These are phyloP conservation scores for Cosmia pyralina DNA, from an alignment of 2,888 invertebrate species.

Conservation along the genomic window DNA sequence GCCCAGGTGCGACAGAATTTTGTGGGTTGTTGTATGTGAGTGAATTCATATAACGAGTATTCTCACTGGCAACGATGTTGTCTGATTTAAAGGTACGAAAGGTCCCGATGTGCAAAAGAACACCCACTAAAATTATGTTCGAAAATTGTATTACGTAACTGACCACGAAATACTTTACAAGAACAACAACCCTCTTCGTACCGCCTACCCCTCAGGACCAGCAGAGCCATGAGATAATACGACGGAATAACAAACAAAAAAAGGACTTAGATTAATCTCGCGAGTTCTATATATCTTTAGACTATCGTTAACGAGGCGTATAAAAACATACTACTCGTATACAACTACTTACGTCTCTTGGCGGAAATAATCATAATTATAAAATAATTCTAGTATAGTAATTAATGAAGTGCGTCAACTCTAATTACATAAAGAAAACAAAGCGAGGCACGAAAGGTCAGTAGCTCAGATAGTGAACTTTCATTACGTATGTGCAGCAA, in stretches of 20 bases:
- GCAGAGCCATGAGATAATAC: neutral
- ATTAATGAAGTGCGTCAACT: conserved; percentile 49
- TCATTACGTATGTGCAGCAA: conserved; percentile 58
- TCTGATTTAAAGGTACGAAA: neutral
- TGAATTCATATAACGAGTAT: neutral
- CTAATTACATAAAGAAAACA: conserved; percentile 53
- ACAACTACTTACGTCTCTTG: conserved; percentile 18
- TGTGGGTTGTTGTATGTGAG: neutral
- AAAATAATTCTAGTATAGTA: conserved; percentile 31
- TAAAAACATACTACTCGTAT: conserved; percentile 5
- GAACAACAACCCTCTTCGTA: neutral
- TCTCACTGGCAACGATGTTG: neutral
- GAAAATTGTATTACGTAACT: neutral
- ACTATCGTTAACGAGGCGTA: neutral
- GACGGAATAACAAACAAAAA: conserved; percentile 1
- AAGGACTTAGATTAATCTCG: neutral
- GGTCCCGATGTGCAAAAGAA: neutral
- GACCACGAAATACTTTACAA: neutral
- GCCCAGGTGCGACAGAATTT: conserved; percentile 23
- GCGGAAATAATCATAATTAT: conserved; percentile 25
- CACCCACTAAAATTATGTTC: neutral
- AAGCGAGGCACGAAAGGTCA: conserved; percentile 57
- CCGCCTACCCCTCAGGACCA: neutral
- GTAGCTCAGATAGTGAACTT: conserved; percentile 56
- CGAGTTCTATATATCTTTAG: conserved; percentile 8